Evolutionary conservation across 1,140 invertebrate species (phyloP).

Genomic region (Nomia melanderi): DNA sequence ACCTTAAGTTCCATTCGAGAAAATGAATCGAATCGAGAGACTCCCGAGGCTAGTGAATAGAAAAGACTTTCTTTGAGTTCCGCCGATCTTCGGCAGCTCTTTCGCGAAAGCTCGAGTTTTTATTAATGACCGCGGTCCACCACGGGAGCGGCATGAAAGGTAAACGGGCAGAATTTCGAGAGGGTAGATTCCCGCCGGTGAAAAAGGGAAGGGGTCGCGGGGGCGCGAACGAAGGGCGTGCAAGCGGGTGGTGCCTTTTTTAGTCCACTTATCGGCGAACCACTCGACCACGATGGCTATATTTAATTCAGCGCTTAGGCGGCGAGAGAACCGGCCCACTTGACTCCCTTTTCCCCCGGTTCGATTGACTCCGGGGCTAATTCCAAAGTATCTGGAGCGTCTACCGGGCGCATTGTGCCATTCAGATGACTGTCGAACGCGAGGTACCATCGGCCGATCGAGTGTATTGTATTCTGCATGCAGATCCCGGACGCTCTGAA

Average conservation of each 20-base stretch:
- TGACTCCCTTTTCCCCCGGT: conserved; percentile 28
- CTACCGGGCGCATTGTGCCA: conserved; percentile 1
- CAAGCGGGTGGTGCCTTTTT: conserved; percentile 19
- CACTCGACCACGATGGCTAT: conserved; percentile 40
- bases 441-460: neutral
- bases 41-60: too few relatives aligned
- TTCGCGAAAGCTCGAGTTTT: too few relatives aligned
- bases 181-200: neutral
- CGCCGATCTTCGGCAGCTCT: too few relatives aligned
- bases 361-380: conserved; percentile 40
- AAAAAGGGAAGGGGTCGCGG: neutral
- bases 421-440: neutral
- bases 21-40: too few relatives aligned
- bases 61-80: too few relatives aligned
- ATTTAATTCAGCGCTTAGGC: conserved; percentile 45
- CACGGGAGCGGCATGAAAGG: too few relatives aligned
- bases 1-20: too few relatives aligned
- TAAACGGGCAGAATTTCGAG: conserved; percentile 1
- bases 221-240: conserved; percentile 24
- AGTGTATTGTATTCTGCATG: neutral
- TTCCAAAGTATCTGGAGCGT: conserved; percentile 21
- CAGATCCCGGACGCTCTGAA: too few relatives aligned
- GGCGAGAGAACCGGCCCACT: conserved; percentile 33
- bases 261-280: conserved; percentile 32
- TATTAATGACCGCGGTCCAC: too few relatives aligned